Evolutionary conservation across 1,140 invertebrate species (phyloP), one percentile per base, ranked within the genome.

Genomic region (Arctopsyche grandis): DNA sequence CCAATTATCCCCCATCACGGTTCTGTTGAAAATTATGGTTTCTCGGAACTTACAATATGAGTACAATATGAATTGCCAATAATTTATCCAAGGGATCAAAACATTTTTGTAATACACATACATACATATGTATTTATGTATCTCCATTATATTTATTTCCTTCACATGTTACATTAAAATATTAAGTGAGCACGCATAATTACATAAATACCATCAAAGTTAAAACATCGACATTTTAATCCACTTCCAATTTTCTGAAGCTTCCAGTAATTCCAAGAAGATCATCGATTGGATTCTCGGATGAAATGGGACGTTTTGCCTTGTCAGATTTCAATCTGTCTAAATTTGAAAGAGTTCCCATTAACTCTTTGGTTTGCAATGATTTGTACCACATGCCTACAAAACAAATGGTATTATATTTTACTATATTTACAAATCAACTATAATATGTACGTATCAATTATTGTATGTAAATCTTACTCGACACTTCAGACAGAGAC

Each of bases 211-310:
- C n/a, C n/a, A n/a, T n/a, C n/a, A n/a, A n/a, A n/a, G n/a, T n/a
- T n/a, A n/a, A n/a, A n/a, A n/a, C n/a, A n/a, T n/a, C n/a, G n/a
- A n/a, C 29, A 38, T 12, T 52, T 14, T 52, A 16, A 43, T 77
- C 76, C 5, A 77, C 14, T 12, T 77, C 76, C 21, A 77, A 46
- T 48, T 77, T 77, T 16, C 76, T 77, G 43, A 77, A 77, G 0
- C 60, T 44, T 16, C 76, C 76, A n/a, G 5, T 22, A 1, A 69
- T 69, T 48, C 66, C 76, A 3, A 43, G 21, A 52, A 48, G 10
- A n/a, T 77, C 76, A 44, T 52, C 29, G 16, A 77, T 19, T 22
- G 21, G 9, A 21, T 9, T 21, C 24, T 69, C 43, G 1, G 10
- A n/a, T 10, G 12, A 5, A n/a, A 10, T 7, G 5, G n/a, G 43